Evolutionary conservation across 2,113 vertebrate genomes (phyloP).

Genomic region (Ciconia stormi): DNA sequence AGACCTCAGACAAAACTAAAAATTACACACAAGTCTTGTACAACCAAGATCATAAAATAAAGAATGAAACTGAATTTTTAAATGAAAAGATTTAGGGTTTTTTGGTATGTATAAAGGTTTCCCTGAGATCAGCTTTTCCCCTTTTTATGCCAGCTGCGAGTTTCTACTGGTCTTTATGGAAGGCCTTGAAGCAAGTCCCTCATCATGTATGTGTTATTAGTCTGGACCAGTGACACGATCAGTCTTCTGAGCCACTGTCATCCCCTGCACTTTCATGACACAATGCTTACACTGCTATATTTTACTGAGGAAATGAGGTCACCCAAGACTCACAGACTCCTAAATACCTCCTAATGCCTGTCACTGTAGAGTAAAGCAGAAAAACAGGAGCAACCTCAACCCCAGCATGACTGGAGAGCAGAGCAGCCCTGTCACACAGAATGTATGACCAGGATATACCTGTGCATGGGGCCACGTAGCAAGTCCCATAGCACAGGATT

Average conservation of each 20-base stretch:
- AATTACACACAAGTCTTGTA: neutral
- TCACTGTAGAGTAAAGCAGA: neutral
- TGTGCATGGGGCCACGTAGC: rapidly evolving
- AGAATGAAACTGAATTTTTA: neutral
- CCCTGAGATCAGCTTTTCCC: neutral
- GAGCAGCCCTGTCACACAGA: neutral
- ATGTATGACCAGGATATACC: rapidly evolving
- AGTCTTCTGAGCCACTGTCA: neutral
- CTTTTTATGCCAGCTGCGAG: neutral
- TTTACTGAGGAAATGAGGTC: neutral
- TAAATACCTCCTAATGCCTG: neutral
- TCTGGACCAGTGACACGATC: neutral
- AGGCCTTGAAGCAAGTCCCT: neutral
- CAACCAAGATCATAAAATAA: neutral
- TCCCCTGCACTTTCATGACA: neutral
- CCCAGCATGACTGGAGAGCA: neutral
- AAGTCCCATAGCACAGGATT: neutral
- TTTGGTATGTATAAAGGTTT: neutral
- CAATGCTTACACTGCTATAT: neutral
- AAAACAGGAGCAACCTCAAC: neutral
- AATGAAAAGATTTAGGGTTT: neutral
- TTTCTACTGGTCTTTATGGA: neutral
- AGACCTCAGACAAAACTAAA: neutral
- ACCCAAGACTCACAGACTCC: neutral
- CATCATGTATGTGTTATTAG: neutral